A percentile compares a stretch with the other conserved stretches of the same genome.
Evolutionary conservation across 2,797 vertebrate species (phyloP).

Genomic region (Anabas testudineus): DNA sequence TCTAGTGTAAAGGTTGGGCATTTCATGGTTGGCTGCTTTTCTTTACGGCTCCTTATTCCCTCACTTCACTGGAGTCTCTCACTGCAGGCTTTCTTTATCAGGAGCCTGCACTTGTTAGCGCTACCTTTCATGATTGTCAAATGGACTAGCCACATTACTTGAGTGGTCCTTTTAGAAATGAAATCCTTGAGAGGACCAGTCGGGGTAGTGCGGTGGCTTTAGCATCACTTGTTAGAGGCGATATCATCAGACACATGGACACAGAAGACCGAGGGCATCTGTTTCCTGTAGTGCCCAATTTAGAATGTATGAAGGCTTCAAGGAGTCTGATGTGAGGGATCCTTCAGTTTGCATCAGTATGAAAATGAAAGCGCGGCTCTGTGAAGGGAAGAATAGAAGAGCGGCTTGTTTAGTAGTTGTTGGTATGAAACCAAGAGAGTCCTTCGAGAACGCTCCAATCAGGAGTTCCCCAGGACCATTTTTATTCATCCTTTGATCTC

Average conservation of each 20-base stretch:
- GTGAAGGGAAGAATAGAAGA: slow-evolving; percentile 42
- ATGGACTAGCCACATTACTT: slow-evolving; percentile 76
- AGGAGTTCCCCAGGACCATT: slow-evolving; percentile 16
- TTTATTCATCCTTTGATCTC: slow-evolving; percentile 27
- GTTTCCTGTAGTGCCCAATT: slow-evolving; percentile 47
- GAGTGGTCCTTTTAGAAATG: slow-evolving; percentile 69
- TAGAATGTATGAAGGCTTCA: slow-evolving; percentile 28
- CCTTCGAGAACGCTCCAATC: slow-evolving; percentile 19
- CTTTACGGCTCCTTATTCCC: slow-evolving; percentile 69
- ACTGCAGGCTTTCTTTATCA: slow-evolving; percentile 76
- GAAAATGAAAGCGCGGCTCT: slow-evolving; percentile 38
- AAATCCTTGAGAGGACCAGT: slow-evolving; percentile 60
- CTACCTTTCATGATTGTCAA: slow-evolving; percentile 82
- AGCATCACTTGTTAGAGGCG: slow-evolving; percentile 58
- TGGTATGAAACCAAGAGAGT: slow-evolving; percentile 41
- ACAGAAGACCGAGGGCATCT: slow-evolving; percentile 47
- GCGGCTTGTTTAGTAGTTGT: slow-evolving; percentile 34
- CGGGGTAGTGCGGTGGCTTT: slow-evolving; percentile 37
- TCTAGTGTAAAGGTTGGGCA: slow-evolving; percentile 73
- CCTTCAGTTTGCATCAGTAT: slow-evolving; percentile 46
- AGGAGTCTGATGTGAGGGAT: slow-evolving; percentile 42
- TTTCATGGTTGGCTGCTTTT: slow-evolving; percentile 78
- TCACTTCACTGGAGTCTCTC: slow-evolving; percentile 69
- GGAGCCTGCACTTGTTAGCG: slow-evolving; percentile 74
- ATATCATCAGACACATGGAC: slow-evolving; percentile 39